Percentiles rank a stretch among this genome's conserved stretches.
Conservation (phyloP, 2,113 vertebrate species). For the Ailurus styani region DNA sequence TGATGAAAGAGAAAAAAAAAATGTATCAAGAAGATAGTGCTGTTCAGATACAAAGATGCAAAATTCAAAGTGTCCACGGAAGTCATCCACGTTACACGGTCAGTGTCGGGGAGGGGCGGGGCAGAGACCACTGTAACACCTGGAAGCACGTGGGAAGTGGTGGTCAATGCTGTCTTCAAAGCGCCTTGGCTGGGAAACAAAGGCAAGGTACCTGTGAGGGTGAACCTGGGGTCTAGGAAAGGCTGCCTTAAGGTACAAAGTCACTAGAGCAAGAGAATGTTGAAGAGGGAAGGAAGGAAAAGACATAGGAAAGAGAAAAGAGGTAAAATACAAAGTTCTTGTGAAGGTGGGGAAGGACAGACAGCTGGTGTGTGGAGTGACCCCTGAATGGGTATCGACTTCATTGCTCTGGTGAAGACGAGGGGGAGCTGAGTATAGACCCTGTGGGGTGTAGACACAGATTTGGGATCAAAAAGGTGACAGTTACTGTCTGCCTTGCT, state of each 20-base stretch:
- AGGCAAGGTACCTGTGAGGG: rapidly evolving
- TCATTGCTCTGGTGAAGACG: neutral
- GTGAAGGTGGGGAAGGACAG: neutral
- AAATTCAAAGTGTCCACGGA: neutral
- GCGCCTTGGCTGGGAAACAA: neutral
- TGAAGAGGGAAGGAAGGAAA: neutral
- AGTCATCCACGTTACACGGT: neutral
- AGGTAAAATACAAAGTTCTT: neutral
- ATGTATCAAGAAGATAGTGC: neutral
- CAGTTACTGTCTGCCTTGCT: neutral
- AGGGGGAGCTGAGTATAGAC: rapidly evolving
- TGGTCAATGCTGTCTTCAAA: neutral
- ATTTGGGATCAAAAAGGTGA: too few relatives aligned
- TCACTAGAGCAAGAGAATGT: too few relatives aligned
- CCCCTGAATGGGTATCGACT: rapidly evolving
- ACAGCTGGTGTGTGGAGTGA: rapidly evolving
- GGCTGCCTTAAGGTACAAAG: neutral
- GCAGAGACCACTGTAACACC: too few relatives aligned
- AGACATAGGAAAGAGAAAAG: neutral
- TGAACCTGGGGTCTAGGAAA: neutral
- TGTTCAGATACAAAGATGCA: neutral
- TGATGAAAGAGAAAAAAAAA: neutral
- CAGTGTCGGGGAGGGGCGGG: too few relatives aligned
- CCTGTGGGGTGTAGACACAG: rapidly evolving
- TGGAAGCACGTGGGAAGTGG: neutral